Evolutionary conservation across 1,140 invertebrate species (phyloP).

Genomic region (Philotrypesis tridentata): DNA sequence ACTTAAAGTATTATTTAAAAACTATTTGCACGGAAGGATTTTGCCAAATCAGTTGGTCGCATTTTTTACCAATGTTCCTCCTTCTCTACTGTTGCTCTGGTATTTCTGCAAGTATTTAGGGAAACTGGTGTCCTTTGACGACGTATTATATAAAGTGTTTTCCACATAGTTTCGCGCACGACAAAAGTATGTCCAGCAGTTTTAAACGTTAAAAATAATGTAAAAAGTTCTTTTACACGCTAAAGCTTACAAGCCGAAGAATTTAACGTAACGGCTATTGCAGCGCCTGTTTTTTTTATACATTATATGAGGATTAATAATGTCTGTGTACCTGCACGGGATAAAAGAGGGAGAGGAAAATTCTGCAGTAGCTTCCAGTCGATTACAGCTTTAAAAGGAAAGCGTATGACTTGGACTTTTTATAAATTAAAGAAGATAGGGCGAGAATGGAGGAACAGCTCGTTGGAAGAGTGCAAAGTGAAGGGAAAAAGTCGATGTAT

Average conservation of each 20-base stretch:
- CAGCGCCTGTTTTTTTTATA: neutral
- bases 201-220: neutral
- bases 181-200: neutral
- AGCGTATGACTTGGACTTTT: too few species aligned
- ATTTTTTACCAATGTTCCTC: neutral
- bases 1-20: too few species aligned
- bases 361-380: too few species aligned
- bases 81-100: neutral
- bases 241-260: neutral
- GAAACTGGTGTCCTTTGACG: neutral
- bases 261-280: neutral
- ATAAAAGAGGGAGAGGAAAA: too few species aligned
- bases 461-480: too few species aligned
- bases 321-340: too few species aligned
- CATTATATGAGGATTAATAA: too few species aligned
- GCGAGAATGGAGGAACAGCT: too few species aligned
- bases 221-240: neutral
- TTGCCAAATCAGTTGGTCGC: neutral
- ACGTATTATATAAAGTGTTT: neutral
- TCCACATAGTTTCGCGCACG: neutral
- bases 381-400: too few species aligned
- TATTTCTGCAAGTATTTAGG: neutral
- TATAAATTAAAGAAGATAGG: too few species aligned
- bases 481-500: too few species aligned
- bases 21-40: too few species aligned